Evolutionary conservation across 2,888 invertebrate genomes (phyloP), one percentile per base, ranked within the genome.

Genomic region (Harmothoe impar): DNA sequence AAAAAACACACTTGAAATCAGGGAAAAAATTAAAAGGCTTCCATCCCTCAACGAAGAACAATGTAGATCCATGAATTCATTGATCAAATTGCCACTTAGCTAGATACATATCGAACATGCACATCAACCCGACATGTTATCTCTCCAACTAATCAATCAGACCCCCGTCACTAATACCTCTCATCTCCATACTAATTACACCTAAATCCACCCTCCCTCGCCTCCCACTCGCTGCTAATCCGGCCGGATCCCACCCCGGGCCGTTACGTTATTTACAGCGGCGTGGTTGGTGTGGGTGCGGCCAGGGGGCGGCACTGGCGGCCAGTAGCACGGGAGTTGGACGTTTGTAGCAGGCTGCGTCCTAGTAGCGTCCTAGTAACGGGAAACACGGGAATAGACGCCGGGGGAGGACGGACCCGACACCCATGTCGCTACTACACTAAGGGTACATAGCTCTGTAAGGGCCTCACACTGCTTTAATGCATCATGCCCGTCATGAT

Each of bases 191-290:
- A n/a, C n/a, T 62, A 62, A 62, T 62, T n/a, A 62, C 0, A 62
- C 3, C 12, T 62, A 5, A 20, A 20, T n/a, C 62, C 20, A 3
- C 25, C 15, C 72, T 25, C 15, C 25, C 72, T 3, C 31, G 29
- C 25, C n/a, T 5, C 72, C 25, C 29, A 25, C 3, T 72, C 72
- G 25, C 29, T 3, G 1, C 72, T 72, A 29, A 72, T 72, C 29
- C 72, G 29, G 25, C 72, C 25, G 3, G 29, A 72, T 29, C 72
- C 31, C 72, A 29, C n/a, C 72, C 29, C 31, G 3, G 72, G n/a
- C 72, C 72, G 72, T 72, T 72, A n/a, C 72, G 72, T 72, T 72
- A 72, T 72, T 72, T 72, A 72, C 72, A n/a, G n/a, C 25, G 15
- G 25, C 20, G 62, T 15, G 25, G 72, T 72, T 72, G 0, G 29